phyloP scores from a whole-genome alignment of 1,140 invertebrate species.

The Drosophila lowei region DNA sequence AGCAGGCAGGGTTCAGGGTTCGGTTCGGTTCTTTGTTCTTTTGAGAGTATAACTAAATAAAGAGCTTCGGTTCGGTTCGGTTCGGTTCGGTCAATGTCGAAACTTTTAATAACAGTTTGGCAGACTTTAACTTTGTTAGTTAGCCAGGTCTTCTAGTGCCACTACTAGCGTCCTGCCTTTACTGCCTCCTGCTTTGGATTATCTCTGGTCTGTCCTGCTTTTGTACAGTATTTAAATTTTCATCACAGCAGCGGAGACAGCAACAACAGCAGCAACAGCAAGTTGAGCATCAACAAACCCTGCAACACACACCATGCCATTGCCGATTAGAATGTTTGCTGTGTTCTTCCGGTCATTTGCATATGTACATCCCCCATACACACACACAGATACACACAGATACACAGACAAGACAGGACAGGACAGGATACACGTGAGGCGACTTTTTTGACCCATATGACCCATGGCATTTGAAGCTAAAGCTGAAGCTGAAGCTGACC shows the following conservation, averaged over 20 bases:
- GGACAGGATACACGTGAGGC: conserved; percentile 37
- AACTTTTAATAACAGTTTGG: conserved; percentile 32
- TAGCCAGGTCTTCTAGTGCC: background rate
- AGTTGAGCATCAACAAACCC: conserved; percentile 16
- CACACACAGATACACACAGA: background rate
- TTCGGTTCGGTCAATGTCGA: conserved; percentile 22
- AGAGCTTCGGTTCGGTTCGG: conserved; percentile 19
- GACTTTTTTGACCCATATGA: conserved; percentile 35
- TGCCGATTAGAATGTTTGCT: conserved; percentile 58
- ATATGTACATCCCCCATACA: conserved; percentile 22
- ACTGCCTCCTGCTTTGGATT: too few relatives aligned
- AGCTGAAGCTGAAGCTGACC: conserved; percentile 45
- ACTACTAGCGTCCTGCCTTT: background rate
- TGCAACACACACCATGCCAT: conserved; percentile 26
- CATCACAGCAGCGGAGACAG: conserved; percentile 3
- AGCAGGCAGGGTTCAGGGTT: conserved; percentile 7
- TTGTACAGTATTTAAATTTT: conserved; percentile 18
- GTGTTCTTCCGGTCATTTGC: conserved; percentile 34
- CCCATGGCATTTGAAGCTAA: conserved; percentile 31
- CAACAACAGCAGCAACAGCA: conserved; percentile 1
- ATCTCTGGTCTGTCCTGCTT: conserved; percentile 4
- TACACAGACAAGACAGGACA: background rate
- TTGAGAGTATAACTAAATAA: conserved; percentile 33
- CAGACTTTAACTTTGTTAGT: conserved; percentile 14
- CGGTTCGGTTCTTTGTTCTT: background rate